Base-by-base conservation (phyloP, 1,140 invertebrate genomes). In the Ceratina calcarata region DNA sequence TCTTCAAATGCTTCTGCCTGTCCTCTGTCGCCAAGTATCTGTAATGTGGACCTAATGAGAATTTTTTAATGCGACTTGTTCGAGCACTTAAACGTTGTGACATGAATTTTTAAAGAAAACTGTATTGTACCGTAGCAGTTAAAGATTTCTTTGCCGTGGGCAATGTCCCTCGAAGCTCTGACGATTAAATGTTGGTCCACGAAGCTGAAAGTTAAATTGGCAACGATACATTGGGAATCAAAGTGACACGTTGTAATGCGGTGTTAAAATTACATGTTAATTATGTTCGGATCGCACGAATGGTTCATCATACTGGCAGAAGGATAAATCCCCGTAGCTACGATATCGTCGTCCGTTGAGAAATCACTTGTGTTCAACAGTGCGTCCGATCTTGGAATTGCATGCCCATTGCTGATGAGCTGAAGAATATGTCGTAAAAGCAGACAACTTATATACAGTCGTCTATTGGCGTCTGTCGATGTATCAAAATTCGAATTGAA, bases 231-330 rank as follows among this genome's bases (percentile, higher is more conserved):
- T 80, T 78, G 76, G 62, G 76, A 81, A 65, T 55, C 61, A 62
- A 57, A 58, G 10, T 61, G 4, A 20, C 49, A 58, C 65, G 16
- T 24, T 65, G 55, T 1, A n/a, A 18, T 7, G n/a, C 61, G 51
- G 57, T 60, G 57, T 68, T 60, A 18, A 68, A 53, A 69, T 85
- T 90, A 97, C 96, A 96, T 96, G 83, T 96, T 96, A 75, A 96
- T 95, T 73, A 98, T 96, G 88, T 96, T 97, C 10, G 97, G 95
- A 90, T 97, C 95, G 90, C 97, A 98, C 16, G 97, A 97, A 93
- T 98, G 97, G 91, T 98, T 98, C 95, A 98, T 96, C 93, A 98
- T 95, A 88, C 96, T 97, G 13, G 96, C 95, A n/a, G 96, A 96
- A 0, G 97, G 96, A 93, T 97, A 98, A 88, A 98, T 97, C 1